These are phyloP conservation scores for Notocelia uddmanniana DNA, from an alignment of 2,888 invertebrate species.

Conservation along the genomic window DNA sequence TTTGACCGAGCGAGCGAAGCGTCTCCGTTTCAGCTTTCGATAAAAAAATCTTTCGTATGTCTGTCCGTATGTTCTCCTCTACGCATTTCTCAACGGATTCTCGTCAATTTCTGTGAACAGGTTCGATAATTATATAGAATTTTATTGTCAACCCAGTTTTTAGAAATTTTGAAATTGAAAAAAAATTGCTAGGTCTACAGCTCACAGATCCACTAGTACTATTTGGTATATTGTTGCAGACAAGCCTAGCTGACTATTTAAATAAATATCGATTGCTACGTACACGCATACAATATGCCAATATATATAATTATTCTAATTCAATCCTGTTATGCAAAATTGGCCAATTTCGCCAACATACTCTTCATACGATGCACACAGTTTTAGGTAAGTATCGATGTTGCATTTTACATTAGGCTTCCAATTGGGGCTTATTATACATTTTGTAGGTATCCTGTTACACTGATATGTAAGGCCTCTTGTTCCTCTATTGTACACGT, in stretches of 20 bases:
- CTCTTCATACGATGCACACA: constrained; percentile 41
- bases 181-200: too few species aligned
- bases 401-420: constrained; percentile 52
- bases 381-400: constrained; percentile 49
- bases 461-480: constrained; percentile 46
- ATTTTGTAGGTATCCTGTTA: constrained; percentile 36
- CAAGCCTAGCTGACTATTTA: neutral
- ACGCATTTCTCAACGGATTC: too few species aligned
- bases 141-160: too few species aligned
- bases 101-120: too few species aligned
- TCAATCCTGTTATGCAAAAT: constrained; percentile 11
- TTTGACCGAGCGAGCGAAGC: too few species aligned
- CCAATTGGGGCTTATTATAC: constrained; percentile 50
- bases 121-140: too few species aligned
- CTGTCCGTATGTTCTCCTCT: too few species aligned
- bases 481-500: too few species aligned
- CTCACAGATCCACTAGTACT: too few species aligned
- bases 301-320: neutral
- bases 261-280: neutral
- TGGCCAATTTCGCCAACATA: constrained; percentile 9
- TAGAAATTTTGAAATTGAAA: too few species aligned
- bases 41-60: too few species aligned
- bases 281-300: neutral
- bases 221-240: neutral
- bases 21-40: too few species aligned